Evolutionary conservation across 2,113 vertebrate species (phyloP).

Genomic region (Ancistrus triradiatus): DNA sequence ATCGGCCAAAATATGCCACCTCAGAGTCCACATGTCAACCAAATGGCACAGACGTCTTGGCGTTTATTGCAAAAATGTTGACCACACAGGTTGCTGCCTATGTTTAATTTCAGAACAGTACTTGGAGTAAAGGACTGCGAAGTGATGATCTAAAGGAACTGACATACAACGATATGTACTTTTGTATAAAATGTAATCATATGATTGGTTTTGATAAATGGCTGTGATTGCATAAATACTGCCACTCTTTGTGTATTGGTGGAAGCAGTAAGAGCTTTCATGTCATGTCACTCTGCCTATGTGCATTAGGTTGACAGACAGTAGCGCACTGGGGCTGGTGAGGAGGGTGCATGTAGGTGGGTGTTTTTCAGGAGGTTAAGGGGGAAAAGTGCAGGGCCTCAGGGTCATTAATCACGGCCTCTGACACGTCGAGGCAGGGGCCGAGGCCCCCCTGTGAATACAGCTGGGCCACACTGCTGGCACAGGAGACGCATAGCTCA

Average conservation of each 20-base stretch:
- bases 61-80: too few species aligned
- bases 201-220: slow-evolving; percentile 10
- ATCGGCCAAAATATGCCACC: too few species aligned
- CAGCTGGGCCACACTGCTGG: slow-evolving; percentile 66
- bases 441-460: slow-evolving; percentile 60
- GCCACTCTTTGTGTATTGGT: slow-evolving; percentile 22
- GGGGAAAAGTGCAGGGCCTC: slow-evolving; percentile 59
- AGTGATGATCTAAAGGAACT: too few species aligned
- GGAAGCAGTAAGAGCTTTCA: slow-evolving; percentile 34
- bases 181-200: too few species aligned
- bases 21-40: too few species aligned
- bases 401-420: slow-evolving; percentile 67
- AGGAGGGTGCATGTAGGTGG: slow-evolving; percentile 44
- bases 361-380: slow-evolving; percentile 48
- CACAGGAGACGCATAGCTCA: slow-evolving; percentile 58
- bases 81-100: too few species aligned
- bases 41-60: too few species aligned
- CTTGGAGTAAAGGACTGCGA: too few species aligned
- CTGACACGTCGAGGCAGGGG: slow-evolving; percentile 66
- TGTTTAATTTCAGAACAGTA: too few species aligned
- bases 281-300: slow-evolving; percentile 42
- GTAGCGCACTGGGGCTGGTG: slow-evolving; percentile 44
- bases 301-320: slow-evolving; percentile 51
- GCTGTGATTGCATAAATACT: background rate
- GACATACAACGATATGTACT: too few species aligned